Evolutionary conservation across 2,797 vertebrate species (phyloP).

Genomic region (Cyclopterus lumpus): DNA sequence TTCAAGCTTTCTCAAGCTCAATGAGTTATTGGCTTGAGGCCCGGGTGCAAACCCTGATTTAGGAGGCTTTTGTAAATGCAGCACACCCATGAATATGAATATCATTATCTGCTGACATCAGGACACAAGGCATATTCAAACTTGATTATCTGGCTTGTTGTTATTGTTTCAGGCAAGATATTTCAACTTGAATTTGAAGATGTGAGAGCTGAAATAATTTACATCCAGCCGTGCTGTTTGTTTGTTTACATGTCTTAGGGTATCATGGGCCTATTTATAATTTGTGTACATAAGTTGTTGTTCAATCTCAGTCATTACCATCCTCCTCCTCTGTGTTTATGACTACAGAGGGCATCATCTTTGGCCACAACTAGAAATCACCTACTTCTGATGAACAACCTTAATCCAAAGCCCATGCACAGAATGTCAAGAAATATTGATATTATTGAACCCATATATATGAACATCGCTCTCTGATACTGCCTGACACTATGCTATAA

Average conservation of each 20-base stretch:
- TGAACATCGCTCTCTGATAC: slow-evolving; percentile 1
- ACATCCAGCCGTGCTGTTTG: slow-evolving; percentile 70
- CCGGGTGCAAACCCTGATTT: slow-evolving; percentile 50
- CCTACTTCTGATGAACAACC: slow-evolving; percentile 11
- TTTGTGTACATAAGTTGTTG: slow-evolving; percentile 67
- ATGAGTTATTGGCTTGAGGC: slow-evolving; percentile 53
- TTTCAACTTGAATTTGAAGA: slow-evolving; percentile 61
- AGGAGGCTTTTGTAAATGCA: slow-evolving; percentile 48
- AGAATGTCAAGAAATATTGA: slow-evolving; percentile 5
- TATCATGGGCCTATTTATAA: slow-evolving; percentile 69
- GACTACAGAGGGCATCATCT: slow-evolving; percentile 38
- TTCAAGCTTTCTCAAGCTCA: slow-evolving; percentile 61
- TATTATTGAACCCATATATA: background rate
- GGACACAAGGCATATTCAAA: slow-evolving; percentile 71
- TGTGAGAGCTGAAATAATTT: slow-evolving; percentile 68
- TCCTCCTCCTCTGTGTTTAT: slow-evolving; percentile 61
- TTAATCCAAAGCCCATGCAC: background rate
- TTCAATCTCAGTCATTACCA: slow-evolving; percentile 68
- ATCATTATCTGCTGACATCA: slow-evolving; percentile 66
- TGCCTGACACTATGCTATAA: background rate
- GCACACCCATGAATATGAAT: slow-evolving; percentile 65
- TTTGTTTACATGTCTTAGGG: slow-evolving; percentile 76
- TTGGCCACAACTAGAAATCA: slow-evolving; percentile 22
- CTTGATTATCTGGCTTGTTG: slow-evolving; percentile 63
- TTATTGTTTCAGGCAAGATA: slow-evolving; percentile 72